Evolutionary conservation across 53 echinoderm and acorn worm species (phyloP).

Genomic region (Crossaster papposus): DNA sequence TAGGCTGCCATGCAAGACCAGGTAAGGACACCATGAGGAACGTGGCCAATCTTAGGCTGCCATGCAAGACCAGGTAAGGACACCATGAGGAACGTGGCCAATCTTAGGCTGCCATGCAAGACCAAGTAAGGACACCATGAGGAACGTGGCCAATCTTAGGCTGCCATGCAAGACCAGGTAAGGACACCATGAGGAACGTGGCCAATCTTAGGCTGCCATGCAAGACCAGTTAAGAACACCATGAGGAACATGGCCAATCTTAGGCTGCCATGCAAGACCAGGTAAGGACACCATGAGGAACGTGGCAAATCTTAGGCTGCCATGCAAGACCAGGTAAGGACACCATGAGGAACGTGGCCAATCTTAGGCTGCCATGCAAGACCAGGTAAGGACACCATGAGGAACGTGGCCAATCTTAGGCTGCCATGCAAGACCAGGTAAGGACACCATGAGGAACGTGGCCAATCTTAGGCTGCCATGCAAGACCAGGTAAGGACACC

Average conservation of each 20-base stretch:
- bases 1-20: slow-evolving; percentile 74
- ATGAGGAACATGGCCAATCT: background rate
- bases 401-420: background rate
- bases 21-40: slow-evolving; percentile 33
- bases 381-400: slow-evolving; percentile 60
- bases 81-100: background rate
- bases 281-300: slow-evolving; percentile 33
- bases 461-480: slow-evolving; percentile 55
- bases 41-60: slow-evolving; percentile 38
- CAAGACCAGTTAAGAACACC: slow-evolving; percentile 68
- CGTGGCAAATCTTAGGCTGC: slow-evolving; percentile 35
- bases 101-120: slow-evolving; percentile 65
- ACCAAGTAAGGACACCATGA: slow-evolving; percentile 59
- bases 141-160: background rate
- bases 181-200: background rate
- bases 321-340: slow-evolving; percentile 75
- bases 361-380: slow-evolving; percentile 65
- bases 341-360: background rate
- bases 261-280: slow-evolving; percentile 74
- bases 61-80: slow-evolving; percentile 75
- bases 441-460: background rate
- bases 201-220: slow-evolving; percentile 55
- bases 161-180: slow-evolving; percentile 80
- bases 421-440: slow-evolving; percentile 80
- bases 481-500: slow-evolving; percentile 68